Base-by-base conservation (phyloP, 2,797 vertebrate genomes). In the Anableps anableps region DNA sequence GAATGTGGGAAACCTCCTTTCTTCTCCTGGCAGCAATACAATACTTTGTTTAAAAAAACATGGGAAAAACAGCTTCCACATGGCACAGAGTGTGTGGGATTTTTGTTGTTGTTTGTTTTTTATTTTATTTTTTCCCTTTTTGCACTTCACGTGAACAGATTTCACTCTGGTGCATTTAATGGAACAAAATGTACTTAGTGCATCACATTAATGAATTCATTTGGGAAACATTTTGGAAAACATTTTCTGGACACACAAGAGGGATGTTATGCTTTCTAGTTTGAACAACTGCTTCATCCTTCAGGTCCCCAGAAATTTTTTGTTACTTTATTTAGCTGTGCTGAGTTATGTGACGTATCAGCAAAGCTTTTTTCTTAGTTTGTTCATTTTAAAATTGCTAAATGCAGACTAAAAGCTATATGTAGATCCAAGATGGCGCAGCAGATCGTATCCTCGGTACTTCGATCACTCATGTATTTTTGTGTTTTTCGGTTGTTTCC, bases 1-100 rank as follows among this genome's bases (percentile, higher is more conserved):
- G 74, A 91, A 93, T 85, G 90, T 92, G 91, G 92, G 91, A 93
- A 92, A 88, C 90, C 85, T 91, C 83, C 84, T 91, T 91, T 78
- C 85, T 88, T 74, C 73, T 78, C 76, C 85, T 93, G 93, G 90
- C 91, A 91, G 73, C 58, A 62, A 55, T 76, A 84, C 83, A 85
- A 74, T 36, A 68, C 7, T 41, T 48, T 26, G n/a, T 45, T 45
- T 50, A 41, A 68, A 45, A 48, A 79, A 79, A 58, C 55, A 0
- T 10, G 29, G 66, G 38, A 7, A 31, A 75, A 77, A 43, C 41
- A 47, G 77, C 70, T 79, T 82, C 85, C 75, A 79, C 79, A 74
- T 75, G 77, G 64, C 34, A 21, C 38, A 77, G 78, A 88, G 86
- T 78, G 72, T 74, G 74, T 81, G 41, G 4, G 8, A 8, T 83